Conservation (phyloP, 2,888 invertebrate genomes). For the Drosophila infuscata region DNA sequence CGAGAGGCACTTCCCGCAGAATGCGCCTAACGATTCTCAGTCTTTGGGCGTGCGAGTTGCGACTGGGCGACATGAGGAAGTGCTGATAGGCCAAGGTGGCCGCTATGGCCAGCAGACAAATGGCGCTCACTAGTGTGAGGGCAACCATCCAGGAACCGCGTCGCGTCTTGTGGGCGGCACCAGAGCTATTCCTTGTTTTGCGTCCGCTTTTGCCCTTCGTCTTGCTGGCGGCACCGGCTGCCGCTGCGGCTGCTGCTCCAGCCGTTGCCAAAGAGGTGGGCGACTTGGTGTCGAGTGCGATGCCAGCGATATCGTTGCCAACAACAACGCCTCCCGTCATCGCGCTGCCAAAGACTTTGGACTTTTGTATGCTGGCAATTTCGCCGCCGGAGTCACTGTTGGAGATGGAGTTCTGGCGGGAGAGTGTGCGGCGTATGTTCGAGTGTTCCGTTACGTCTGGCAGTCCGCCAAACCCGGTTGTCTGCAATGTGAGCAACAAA, state of each 20-base stretch:
- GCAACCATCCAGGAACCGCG: slow-evolving; percentile 83
- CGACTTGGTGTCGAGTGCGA: slow-evolving; percentile 73
- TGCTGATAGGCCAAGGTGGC: slow-evolving; percentile 84
- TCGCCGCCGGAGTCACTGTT: slow-evolving; percentile 84
- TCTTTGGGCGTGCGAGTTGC: slow-evolving; percentile 85
- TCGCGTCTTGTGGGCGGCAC: slow-evolving; percentile 67
- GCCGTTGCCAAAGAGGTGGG: slow-evolving; percentile 67
- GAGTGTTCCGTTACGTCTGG: slow-evolving; percentile 85
- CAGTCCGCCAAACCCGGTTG: slow-evolving; percentile 85
- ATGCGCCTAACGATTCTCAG: slow-evolving; percentile 84
- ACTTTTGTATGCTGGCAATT: slow-evolving; percentile 84
- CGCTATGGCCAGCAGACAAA: slow-evolving; percentile 82
- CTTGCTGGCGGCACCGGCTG: slow-evolving; percentile 44
- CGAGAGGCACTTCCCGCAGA: slow-evolving; percentile 84
- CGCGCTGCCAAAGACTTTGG: slow-evolving; percentile 81
- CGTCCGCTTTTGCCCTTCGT: slow-evolving; percentile 63
- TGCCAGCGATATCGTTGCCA: slow-evolving; percentile 72
- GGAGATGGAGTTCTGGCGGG: slow-evolving; percentile 84
- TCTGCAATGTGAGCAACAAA: slow-evolving; percentile 66
- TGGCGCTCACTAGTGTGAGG: slow-evolving; percentile 82
- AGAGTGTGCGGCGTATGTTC: slow-evolving; percentile 84
- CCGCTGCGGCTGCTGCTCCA: slow-evolving; percentile 31
- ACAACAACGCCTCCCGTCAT: slow-evolving; percentile 72
- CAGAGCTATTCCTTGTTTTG: slow-evolving; percentile 47
- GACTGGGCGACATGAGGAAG: slow-evolving; percentile 83